Conservation (phyloP, 1,140 invertebrate genomes). For the Argopecten irradians region DNA sequence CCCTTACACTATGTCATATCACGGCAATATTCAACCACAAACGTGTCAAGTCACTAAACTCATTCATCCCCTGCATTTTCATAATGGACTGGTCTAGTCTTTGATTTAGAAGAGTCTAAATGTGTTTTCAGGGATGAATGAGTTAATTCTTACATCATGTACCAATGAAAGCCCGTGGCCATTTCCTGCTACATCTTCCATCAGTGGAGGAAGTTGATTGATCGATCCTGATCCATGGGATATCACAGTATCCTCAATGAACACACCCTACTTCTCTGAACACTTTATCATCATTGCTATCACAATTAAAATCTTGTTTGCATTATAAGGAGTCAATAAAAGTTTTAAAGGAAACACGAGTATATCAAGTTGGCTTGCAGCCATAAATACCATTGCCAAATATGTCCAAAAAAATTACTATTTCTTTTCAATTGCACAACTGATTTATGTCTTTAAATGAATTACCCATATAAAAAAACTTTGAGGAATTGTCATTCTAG, state of each 20-base stretch:
- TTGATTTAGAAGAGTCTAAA: no score
- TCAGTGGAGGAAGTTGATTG: no score
- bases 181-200: no score
- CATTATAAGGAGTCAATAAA: not conserved
- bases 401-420: no score
- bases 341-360: not conserved
- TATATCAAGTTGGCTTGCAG: not conserved
- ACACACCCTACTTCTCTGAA: not conserved
- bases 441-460: not conserved
- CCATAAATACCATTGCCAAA: not conserved
- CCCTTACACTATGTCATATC: not conserved
- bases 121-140: no score
- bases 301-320: not conserved
- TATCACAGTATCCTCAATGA: not conserved
- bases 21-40: no score
- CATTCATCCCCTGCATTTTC: no score
- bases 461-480: not conserved
- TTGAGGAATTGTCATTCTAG: not conserved
- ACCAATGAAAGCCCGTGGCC: slow-evolving; percentile 1
- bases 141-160: no score
- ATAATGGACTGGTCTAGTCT: no score
- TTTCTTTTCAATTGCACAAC: not conserved
- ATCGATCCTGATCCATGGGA: not conserved
- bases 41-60: no score
- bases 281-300: not conserved